phyloP scores from a whole-genome alignment of 2,888 invertebrate species.

The Calephelis perditalis region DNA sequence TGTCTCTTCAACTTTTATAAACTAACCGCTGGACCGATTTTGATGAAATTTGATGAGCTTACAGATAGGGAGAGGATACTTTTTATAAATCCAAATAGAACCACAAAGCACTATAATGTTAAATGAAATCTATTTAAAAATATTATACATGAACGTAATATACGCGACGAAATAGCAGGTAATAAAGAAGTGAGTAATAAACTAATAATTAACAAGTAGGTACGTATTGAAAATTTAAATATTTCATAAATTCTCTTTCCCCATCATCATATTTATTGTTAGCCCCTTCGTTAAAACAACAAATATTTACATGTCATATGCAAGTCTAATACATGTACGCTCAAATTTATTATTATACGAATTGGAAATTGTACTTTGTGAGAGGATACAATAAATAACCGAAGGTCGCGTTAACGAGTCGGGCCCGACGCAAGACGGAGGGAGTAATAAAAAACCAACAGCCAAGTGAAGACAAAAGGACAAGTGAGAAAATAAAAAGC shows the following conservation, averaged over 20 bases:
- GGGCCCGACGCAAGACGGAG: slow-evolving; percentile 54
- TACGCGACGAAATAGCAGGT: too few species aligned
- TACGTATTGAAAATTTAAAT: too few species aligned
- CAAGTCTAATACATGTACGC: slow-evolving; percentile 44
- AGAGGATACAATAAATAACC: slow-evolving; percentile 74
- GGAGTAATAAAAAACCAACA: slow-evolving; percentile 66
- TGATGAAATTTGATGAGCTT: too few species aligned
- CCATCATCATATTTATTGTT: not conserved
- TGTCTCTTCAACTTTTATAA: too few species aligned
- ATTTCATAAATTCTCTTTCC: not conserved
- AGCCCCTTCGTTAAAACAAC: slow-evolving; percentile 13
- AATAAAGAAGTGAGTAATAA: too few species aligned
- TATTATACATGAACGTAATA: too few species aligned
- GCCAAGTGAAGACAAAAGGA: slow-evolving; percentile 55
- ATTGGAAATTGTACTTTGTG: slow-evolving; percentile 73
- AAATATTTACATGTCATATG: slow-evolving; percentile 25
- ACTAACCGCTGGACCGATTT: too few species aligned
- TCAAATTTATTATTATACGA: slow-evolving; percentile 61
- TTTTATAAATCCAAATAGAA: too few species aligned
- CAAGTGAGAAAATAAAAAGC: slow-evolving; percentile 31
- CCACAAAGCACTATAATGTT: too few species aligned
- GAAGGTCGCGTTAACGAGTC: slow-evolving; percentile 74
- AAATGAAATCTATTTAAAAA: too few species aligned
- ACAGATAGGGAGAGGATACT: too few species aligned
- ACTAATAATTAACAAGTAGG: too few species aligned